Base-by-base conservation (phyloP, 2,113 vertebrate species). In the Pogonocichla stellata region DNA sequence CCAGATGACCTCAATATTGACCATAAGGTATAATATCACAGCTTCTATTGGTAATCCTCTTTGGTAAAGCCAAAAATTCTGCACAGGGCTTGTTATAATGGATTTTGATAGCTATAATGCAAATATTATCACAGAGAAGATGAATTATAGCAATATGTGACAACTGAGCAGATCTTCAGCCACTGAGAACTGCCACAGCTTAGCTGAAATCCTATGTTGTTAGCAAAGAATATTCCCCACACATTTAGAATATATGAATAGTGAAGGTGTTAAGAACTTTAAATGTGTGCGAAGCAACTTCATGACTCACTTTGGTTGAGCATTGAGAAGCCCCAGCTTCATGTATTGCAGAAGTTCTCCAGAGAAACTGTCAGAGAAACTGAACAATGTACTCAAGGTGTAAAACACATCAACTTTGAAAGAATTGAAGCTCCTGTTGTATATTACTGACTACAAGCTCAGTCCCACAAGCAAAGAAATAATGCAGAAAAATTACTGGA, bases 401-500 rank as follows among this genome's bases (percentile, higher is more conserved):
- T 94, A 93, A 93, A 78, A 50, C 11, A 29, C 60, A 94, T 4
- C 20, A 50, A 23, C 75, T 64, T 50, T 23, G 29, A 84, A 96
- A 97, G 88, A 97, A 95, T 36, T 36, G 3, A 82, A 94, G 79
- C 47, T 88, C 77, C 90, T 95, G 80, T 95, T 91, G 42, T 48
- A 43, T 88, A 61, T 93, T 82, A 71, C 77, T 83, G 92, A 71
- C 88, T 90, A 67, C 56, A 83, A 93, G 57, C 24, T 88, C 60
- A 81, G 50, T 80, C 81, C 64, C 82, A 94, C 80, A 92, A 94
- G 81, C 73, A 53, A 95, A 94, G 64, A 67, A 96, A n/a, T 94
- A 96, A 90, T 88, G 64, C 85, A 77, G 81, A 97, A 97, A 97
- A 95, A 95, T 92, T 94, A 96, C 78, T 92, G 95, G 95, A 97